Evolutionary conservation across 1,140 invertebrate genomes (phyloP).

Genomic region (Mamestra configurata): DNA sequence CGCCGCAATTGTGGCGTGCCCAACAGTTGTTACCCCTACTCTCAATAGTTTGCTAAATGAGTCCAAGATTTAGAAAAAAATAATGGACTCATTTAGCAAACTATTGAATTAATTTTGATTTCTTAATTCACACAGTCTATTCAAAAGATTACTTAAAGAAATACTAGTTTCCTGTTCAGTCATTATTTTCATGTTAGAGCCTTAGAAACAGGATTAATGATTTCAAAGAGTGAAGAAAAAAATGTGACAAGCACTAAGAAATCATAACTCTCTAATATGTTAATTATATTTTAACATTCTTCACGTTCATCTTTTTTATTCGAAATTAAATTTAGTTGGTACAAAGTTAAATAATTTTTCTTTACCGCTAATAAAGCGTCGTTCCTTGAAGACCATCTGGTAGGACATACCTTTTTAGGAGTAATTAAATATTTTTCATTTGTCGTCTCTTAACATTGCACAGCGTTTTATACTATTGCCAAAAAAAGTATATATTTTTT

Average conservation of each 20-base stretch:
- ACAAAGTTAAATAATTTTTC: no score
- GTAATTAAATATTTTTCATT: no score
- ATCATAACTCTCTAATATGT: constrained; percentile 68
- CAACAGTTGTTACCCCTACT: no score
- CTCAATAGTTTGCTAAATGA: no score
- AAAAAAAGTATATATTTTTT: no score
- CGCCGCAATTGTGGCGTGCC: no score
- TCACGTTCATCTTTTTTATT: constrained; percentile 60
- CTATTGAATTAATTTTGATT: constrained; percentile 50
- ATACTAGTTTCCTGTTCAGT: constrained; percentile 67
- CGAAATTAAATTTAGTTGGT: constrained; percentile 61
- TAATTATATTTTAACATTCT: constrained; percentile 67
- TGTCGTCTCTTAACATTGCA: no score
- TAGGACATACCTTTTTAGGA: constrained; percentile 67
- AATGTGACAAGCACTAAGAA: constrained; percentile 63
- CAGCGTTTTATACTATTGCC: no score
- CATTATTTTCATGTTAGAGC: constrained; percentile 67
- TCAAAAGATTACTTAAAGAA: constrained; percentile 66
- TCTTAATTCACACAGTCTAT: constrained; percentile 64
- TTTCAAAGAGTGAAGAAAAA: constrained; percentile 69
- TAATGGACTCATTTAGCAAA: constrained; percentile 49
- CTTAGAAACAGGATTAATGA: constrained; percentile 67
- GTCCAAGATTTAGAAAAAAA: no score
- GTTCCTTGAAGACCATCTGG: constrained; percentile 67
- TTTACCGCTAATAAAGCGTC: constrained; percentile 60